Percentiles rank a stretch among this genome's conserved stretches.
phyloP scores from a whole-genome alignment of 2,113 vertebrate species.

The Tapirus terrestris region DNA sequence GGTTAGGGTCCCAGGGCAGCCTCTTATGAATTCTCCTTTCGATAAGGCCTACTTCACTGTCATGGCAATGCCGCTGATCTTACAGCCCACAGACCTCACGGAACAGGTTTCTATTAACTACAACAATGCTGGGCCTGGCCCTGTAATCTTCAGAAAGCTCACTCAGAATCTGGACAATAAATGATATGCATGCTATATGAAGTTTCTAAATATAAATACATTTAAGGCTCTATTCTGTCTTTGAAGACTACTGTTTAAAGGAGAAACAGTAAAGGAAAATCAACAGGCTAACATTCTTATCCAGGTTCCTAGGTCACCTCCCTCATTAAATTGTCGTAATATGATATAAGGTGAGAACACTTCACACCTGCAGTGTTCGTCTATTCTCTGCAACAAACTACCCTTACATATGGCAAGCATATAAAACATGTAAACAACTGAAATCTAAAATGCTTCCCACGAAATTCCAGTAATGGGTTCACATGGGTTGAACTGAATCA shows the following conservation, averaged over 20 bases:
- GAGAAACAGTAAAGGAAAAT: neutral
- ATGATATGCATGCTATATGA: constrained; percentile 42
- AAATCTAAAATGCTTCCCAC: neutral
- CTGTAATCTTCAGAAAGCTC: constrained; percentile 81
- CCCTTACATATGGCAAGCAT: neutral
- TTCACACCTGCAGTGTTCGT: neutral
- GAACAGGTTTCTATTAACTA: constrained; percentile 91
- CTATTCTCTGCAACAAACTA: neutral
- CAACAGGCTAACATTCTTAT: neutral
- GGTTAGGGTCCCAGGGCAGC: constrained; percentile 90
- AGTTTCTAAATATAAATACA: constrained; percentile 60
- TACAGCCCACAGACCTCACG: constrained; percentile 85
- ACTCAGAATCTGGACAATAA: constrained; percentile 74
- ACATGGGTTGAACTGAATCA: neutral
- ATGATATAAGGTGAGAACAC: neutral
- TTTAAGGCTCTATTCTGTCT: neutral
- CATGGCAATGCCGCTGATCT: constrained; percentile 86
- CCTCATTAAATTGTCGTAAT: neutral
- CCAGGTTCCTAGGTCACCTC: neutral
- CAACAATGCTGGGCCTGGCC: constrained; percentile 90
- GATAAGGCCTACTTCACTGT: constrained; percentile 88
- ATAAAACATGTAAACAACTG: neutral
- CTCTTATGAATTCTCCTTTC: constrained; percentile 89
- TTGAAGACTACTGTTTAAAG: neutral
- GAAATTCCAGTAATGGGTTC: neutral